These are phyloP conservation scores for Geotrupes spiniger DNA, from an alignment of 2,888 invertebrate genomes.

Conservation along the genomic window DNA sequence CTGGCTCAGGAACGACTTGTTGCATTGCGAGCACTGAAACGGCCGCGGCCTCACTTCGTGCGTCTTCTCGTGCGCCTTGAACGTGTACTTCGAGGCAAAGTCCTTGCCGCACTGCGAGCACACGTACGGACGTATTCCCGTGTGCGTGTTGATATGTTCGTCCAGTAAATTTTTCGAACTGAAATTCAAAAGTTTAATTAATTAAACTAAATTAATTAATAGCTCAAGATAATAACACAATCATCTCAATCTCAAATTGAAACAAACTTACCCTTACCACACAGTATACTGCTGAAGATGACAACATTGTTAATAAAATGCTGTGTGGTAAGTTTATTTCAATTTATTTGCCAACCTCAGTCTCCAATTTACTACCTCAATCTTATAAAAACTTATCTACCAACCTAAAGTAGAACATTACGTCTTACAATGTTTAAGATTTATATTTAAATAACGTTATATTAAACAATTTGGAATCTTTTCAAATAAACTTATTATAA, in stretches of 20 bases:
- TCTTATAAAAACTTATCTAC: too few relatives aligned
- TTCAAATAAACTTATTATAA: too few relatives aligned
- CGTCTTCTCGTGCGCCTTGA: conserved; percentile 72
- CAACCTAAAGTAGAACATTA: not conserved
- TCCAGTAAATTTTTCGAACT: conserved; percentile 66
- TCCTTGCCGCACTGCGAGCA: conserved; percentile 68
- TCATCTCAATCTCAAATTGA: too few relatives aligned
- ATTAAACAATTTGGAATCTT: too few relatives aligned
- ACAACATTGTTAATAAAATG: too few relatives aligned
- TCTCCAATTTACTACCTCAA: too few relatives aligned
- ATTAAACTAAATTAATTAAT: conserved; percentile 12
- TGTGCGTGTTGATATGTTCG: conserved; percentile 72
- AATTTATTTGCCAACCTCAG: too few relatives aligned
- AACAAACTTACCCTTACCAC: too few relatives aligned
- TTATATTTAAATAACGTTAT: too few relatives aligned
- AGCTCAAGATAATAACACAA: too few relatives aligned
- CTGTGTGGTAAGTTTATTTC: too few relatives aligned
- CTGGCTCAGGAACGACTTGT: conserved; percentile 71
- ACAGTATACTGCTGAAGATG: too few relatives aligned
- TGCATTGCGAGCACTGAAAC: conserved; percentile 64
- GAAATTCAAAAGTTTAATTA: conserved; percentile 19
- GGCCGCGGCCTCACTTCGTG: conserved; percentile 68
- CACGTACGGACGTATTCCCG: conserved; percentile 64
- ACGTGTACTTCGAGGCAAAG: conserved; percentile 77
- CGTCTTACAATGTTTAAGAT: not conserved